Evolutionary conservation across 2,888 invertebrate species (phyloP).

Genomic region (Yponomeuta evonymella): DNA sequence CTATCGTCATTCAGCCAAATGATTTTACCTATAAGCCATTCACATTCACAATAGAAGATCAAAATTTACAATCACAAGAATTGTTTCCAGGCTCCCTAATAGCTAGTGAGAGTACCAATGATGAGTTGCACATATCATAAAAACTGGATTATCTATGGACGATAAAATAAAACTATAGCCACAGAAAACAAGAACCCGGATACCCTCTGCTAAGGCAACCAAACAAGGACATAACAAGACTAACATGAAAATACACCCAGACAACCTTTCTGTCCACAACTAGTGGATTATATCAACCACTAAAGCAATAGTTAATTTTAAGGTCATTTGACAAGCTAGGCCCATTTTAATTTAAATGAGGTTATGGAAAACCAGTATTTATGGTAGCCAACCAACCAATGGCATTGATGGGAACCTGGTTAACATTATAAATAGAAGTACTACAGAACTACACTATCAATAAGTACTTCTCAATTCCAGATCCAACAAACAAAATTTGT

Average conservation of each 20-base stretch:
- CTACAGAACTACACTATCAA: constrained; percentile 12
- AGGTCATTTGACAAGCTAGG: too few species aligned
- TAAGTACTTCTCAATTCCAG: constrained; percentile 23
- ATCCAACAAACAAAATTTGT: constrained; percentile 37
- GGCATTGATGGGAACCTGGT: constrained; percentile 8
- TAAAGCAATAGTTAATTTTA: too few species aligned
- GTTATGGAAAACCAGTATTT: background rate
- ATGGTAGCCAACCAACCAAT: background rate
- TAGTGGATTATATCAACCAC: too few species aligned
- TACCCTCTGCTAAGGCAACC: too few species aligned
- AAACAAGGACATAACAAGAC: too few species aligned
- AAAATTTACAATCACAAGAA: constrained; percentile 27
- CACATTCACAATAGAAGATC: constrained; percentile 23
- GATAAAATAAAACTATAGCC: too few species aligned
- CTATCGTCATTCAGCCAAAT: constrained; percentile 28
- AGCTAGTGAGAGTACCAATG: background rate
- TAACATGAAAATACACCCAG: too few species aligned
- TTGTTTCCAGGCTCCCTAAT: constrained; percentile 10
- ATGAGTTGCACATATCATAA: background rate
- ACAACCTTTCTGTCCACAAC: too few species aligned
- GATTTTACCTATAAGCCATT: constrained; percentile 25
- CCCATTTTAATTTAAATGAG: too few species aligned
- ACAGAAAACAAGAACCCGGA: too few species aligned
- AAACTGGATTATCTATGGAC: too few species aligned
- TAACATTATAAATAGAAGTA: constrained; percentile 7